phyloP scores from a whole-genome alignment of 2,113 vertebrate genomes.

The Martes martes region DNA sequence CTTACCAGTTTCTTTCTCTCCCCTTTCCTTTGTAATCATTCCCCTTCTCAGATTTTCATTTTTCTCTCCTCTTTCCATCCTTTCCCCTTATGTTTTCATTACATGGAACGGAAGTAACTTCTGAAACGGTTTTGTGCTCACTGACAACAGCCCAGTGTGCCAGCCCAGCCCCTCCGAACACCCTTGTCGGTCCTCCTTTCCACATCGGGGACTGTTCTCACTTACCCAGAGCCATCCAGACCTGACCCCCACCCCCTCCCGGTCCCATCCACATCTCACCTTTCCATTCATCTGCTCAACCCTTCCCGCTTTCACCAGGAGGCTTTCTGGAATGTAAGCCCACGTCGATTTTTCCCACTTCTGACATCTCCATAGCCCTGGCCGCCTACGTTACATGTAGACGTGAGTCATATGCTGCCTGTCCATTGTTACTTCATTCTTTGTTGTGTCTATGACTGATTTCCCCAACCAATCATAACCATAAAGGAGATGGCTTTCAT shows the following conservation, averaged over 20 bases:
- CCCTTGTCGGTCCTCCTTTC: accelerated
- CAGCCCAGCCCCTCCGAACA: accelerated
- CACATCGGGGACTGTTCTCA: accelerated
- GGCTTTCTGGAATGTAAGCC: neutral
- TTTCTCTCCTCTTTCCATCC: neutral
- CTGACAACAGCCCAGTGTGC: neutral
- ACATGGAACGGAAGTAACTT: neutral
- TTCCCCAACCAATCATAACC: neutral
- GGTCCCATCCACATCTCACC: neutral
- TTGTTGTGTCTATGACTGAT: neutral
- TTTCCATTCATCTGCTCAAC: neutral
- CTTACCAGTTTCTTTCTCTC: neutral
- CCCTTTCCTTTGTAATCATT: neutral
- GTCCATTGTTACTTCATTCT: neutral
- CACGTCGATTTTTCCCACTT: neutral
- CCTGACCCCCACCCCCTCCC: neutral
- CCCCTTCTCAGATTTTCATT: neutral
- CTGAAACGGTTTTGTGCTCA: neutral
- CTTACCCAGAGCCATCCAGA: neutral
- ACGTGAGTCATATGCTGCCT: neutral
- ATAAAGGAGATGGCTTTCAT: neutral
- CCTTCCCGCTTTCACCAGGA: neutral
- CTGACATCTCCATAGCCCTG: neutral
- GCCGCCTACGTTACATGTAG: neutral
- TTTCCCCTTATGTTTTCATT: neutral